A percentile compares a stretch with the other conserved stretches of the same genome.
Conservation (phyloP, 92 coral and sea anemone genomes). For the Parazoanthus atlanticus region DNA sequence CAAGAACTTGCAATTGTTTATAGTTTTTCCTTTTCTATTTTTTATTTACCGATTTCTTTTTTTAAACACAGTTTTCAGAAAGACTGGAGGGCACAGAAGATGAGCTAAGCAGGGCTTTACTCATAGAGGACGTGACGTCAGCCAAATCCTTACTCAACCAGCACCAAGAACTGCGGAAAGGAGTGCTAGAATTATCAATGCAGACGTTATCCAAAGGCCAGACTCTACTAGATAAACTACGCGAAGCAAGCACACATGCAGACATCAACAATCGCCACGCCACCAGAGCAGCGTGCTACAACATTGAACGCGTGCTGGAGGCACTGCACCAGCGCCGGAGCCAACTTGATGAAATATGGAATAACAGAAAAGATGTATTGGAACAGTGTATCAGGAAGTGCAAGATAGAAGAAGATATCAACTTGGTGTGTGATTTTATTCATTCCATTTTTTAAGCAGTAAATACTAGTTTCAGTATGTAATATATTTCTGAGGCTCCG, state of each 20-base stretch:
- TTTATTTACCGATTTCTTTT: not conserved
- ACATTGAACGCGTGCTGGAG: constrained; percentile 91
- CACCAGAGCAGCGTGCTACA: constrained; percentile 94
- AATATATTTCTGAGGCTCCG: not conserved
- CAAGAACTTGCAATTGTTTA: not conserved
- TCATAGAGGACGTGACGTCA: constrained; percentile 89
- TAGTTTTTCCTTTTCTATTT: not conserved
- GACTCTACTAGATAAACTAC: constrained; percentile 84
- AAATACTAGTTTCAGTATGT: not conserved
- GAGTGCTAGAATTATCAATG: constrained; percentile 95
- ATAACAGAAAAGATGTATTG: constrained; percentile 77
- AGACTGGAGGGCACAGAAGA: constrained; percentile 85
- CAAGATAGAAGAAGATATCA: constrained; percentile 91
- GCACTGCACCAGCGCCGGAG: constrained; percentile 88
- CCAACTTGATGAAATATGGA: constrained; percentile 93
- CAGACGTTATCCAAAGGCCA: constrained; percentile 97
- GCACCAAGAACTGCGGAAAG: constrained; percentile 92
- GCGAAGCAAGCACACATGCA: constrained; percentile 94
- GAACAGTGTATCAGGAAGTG: constrained; percentile 96
- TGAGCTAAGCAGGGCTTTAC: constrained; percentile 87
- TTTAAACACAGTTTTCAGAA: constrained; percentile 75
- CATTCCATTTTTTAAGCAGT: not conserved
- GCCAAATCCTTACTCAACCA: constrained; percentile 91
- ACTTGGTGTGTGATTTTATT: constrained; percentile 55
- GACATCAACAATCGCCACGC: constrained; percentile 98